Percentiles rank a stretch among this genome's conserved stretches.
These are phyloP conservation scores for Amaurobius ferox DNA, from an alignment of 2,888 invertebrate species.

Conservation along the genomic window DNA sequence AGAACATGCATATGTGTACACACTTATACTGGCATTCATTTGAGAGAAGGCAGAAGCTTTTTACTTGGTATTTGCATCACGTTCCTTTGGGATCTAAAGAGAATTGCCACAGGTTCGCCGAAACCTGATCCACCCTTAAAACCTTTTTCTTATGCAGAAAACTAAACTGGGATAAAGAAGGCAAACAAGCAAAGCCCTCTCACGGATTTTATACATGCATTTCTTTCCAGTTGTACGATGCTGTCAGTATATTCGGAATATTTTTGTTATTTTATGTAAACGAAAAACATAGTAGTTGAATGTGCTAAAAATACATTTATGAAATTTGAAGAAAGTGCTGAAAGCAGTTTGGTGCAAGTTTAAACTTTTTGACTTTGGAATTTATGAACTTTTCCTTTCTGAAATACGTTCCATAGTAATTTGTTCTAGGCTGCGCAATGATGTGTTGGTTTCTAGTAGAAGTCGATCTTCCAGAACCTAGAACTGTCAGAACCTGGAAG, in stretches of 20 bases:
- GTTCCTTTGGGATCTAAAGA: slow-evolving; percentile 15
- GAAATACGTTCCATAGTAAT: too few relatives aligned
- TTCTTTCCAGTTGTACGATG: not conserved
- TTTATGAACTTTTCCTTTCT: too few relatives aligned
- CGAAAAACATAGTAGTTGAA: not conserved
- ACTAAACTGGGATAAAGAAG: slow-evolving; percentile 1
- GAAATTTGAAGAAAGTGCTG: not conserved
- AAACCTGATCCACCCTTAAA: slow-evolving; percentile 17
- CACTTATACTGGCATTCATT: too few relatives aligned
- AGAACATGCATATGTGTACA: too few relatives aligned
- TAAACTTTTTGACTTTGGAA: too few relatives aligned
- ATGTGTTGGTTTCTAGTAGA: too few relatives aligned
- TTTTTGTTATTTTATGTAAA: too few relatives aligned
- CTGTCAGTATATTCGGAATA: not conserved
- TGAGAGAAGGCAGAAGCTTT: too few relatives aligned
- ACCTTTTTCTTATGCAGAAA: slow-evolving; percentile 10
- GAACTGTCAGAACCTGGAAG: too few relatives aligned
- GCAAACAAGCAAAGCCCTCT: not conserved
- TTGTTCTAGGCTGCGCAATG: too few relatives aligned
- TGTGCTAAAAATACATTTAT: not conserved
- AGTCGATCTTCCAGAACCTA: too few relatives aligned
- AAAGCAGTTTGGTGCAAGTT: too few relatives aligned
- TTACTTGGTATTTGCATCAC: slow-evolving; percentile 20
- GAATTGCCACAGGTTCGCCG: slow-evolving; percentile 7
- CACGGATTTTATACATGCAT: not conserved